Conservation (phyloP, 2,888 invertebrate genomes). For the Orthonychiurus folsomi region DNA sequence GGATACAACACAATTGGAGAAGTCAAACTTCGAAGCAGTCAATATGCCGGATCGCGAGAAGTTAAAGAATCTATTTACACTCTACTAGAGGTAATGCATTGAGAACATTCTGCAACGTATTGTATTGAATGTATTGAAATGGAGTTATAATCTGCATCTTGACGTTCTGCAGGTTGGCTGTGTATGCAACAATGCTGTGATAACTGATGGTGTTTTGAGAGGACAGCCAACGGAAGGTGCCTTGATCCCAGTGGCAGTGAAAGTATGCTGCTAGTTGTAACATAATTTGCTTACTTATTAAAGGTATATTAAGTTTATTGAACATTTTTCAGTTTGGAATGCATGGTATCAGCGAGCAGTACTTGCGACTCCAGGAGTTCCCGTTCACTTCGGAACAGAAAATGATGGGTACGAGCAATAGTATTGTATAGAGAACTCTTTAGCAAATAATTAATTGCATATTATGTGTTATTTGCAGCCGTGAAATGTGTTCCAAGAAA, state of each 20-base stretch:
- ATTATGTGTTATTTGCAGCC: too few relatives aligned
- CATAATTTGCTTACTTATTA: conserved; percentile 7
- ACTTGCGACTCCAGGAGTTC: conserved; percentile 79
- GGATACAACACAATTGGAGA: conserved; percentile 85
- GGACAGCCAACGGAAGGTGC: conserved; percentile 99
- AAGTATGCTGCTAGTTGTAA: conserved; percentile 47
- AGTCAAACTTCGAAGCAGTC: conserved; percentile 66
- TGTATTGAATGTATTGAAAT: not conserved
- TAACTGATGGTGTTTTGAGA: conserved; percentile 70
- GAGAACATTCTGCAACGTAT: not conserved
- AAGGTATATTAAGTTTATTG: conserved; percentile 10
- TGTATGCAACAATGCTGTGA: conserved; percentile 90
- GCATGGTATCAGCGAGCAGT: conserved; percentile 69
- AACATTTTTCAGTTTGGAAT: conserved; percentile 67
- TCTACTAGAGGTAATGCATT: conserved; percentile 68
- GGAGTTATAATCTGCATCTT: conserved; percentile 1
- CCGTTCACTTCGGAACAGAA: conserved; percentile 97
- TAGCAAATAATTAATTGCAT: too few relatives aligned
- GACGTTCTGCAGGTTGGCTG: conserved; percentile 57
- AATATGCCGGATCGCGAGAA: conserved; percentile 55
- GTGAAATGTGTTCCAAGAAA: conserved; percentile 68
- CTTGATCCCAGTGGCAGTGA: conserved; percentile 80
- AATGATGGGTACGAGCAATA: too few relatives aligned
- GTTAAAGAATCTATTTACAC: conserved; percentile 66
- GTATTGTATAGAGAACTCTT: too few relatives aligned